Percentiles rank a stretch among this genome's conserved stretches.
These are phyloP conservation scores for Pilophorus perplexus DNA, from an alignment of 2,888 invertebrate genomes.

Conservation along the genomic window DNA sequence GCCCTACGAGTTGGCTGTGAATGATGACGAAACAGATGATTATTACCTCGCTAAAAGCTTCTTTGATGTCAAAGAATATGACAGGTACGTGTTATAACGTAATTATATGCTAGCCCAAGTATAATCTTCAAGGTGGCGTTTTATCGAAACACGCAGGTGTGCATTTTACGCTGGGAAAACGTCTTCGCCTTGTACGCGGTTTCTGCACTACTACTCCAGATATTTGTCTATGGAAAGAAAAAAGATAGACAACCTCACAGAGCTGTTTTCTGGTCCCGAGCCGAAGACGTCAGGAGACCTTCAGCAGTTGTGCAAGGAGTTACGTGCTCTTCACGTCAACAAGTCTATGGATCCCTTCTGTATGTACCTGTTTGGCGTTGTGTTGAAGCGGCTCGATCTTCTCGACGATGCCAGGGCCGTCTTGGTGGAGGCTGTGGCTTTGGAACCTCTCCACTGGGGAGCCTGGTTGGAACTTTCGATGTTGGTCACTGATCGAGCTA, in stretches of 20 bases:
- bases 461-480: conserved; percentile 91
- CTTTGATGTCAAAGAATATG: conserved; percentile 88
- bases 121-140: no score
- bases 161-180: conserved; percentile 75
- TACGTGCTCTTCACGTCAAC: conserved; percentile 59
- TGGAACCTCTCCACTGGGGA: conserved; percentile 87
- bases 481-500: conserved; percentile 78
- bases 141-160: no score
- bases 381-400: conserved; percentile 82
- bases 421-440: conserved; percentile 73
- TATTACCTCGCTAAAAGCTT: conserved; percentile 81
- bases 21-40: conserved; percentile 66
- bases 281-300: conserved; percentile 57
- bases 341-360: conserved; percentile 78
- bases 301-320: conserved; percentile 58
- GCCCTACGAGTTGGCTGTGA: conserved; percentile 53
- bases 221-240: conserved; percentile 90
- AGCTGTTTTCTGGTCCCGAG: conserved; percentile 61
- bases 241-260: conserved; percentile 77
- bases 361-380: conserved; percentile 85
- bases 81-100: conserved; percentile 54
- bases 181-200: conserved; percentile 68
- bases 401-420: conserved; percentile 73
- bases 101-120: background rate
- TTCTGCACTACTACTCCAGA: conserved; percentile 79